These are phyloP conservation scores for Archilochus colubris DNA, from an alignment of 2,113 vertebrate genomes.

Conservation along the genomic window DNA sequence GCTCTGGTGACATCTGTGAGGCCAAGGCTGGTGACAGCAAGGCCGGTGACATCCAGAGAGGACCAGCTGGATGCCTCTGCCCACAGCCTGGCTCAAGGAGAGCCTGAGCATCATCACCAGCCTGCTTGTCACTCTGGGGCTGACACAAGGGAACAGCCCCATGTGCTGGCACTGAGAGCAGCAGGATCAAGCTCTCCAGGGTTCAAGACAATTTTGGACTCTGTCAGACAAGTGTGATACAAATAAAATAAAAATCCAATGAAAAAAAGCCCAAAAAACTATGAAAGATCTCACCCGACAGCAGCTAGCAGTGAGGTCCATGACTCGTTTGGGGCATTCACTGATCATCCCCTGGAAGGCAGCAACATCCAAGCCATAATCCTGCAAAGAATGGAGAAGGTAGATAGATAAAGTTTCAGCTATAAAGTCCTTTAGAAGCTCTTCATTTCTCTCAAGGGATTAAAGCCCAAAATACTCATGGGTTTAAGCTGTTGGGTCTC, in stretches of 20 bases:
- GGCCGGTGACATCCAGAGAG: not conserved
- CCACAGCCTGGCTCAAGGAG: not conserved
- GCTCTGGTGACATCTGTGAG: not conserved
- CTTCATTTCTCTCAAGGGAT: not conserved
- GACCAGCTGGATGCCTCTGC: not conserved
- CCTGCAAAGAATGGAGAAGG: constrained; percentile 61
- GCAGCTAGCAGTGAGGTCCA: constrained; percentile 82
- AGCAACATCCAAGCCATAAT: constrained; percentile 84
- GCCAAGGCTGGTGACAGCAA: not conserved
- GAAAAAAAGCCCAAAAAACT: not conserved
- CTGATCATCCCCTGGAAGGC: constrained; percentile 80
- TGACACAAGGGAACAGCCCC: not conserved
- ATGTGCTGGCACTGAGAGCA: not conserved
- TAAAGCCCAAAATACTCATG: not conserved
- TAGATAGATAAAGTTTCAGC: not conserved
- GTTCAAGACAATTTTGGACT: not conserved
- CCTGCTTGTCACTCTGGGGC: not conserved
- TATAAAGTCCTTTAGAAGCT: not conserved
- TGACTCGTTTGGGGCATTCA: constrained; percentile 78
- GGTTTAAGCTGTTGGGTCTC: not conserved
- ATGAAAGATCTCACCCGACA: constrained; percentile 77
- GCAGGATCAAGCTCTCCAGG: not conserved
- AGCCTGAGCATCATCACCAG: not conserved
- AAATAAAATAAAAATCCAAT: not conserved
- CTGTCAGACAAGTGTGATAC: not conserved